phyloP scores from a whole-genome alignment of 2,888 invertebrate genomes.

The Hofmannophila pseudospretella region DNA sequence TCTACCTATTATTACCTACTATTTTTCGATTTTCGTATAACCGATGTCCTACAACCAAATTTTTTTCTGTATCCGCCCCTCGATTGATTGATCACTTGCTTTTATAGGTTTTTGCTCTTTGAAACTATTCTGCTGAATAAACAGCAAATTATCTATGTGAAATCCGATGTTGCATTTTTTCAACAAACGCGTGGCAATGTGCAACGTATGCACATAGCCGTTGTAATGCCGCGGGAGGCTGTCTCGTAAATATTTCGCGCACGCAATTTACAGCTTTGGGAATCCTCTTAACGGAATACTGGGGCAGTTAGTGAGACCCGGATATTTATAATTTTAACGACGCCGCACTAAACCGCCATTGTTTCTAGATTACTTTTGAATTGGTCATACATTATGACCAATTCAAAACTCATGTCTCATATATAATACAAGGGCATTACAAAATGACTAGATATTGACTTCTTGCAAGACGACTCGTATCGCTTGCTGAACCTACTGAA shows the following conservation, averaged over 20 bases:
- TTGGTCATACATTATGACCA: too few species aligned
- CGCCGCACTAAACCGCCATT: conserved; percentile 44
- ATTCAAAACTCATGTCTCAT: too few species aligned
- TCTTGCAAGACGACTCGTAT: too few species aligned
- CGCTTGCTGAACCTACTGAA: too few species aligned
- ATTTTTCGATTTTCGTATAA: too few species aligned
- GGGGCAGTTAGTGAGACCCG: conserved; percentile 65
- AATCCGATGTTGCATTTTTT: conserved; percentile 52
- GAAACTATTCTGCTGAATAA: too few species aligned
- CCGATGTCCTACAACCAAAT: too few species aligned
- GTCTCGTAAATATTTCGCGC: conserved; percentile 74
- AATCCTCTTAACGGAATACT: conserved; percentile 74
- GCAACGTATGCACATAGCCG: conserved; percentile 59
- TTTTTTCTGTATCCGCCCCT: too few species aligned
- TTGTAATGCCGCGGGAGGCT: conserved; percentile 67
- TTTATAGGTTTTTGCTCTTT: too few species aligned
- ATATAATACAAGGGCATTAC: too few species aligned
- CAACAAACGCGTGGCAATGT: conserved; percentile 42
- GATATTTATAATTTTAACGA: conserved; percentile 63
- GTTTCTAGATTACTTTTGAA: conserved; percentile 38
- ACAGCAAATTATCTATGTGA: background rate
- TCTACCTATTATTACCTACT: too few species aligned
- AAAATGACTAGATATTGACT: background rate
- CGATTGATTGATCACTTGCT: too few species aligned
- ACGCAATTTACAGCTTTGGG: conserved; percentile 73